Evolutionary conservation across 2,113 vertebrate genomes (phyloP), one percentile per base, ranked within the genome.

Genomic region (Ardeotis arabs): DNA sequence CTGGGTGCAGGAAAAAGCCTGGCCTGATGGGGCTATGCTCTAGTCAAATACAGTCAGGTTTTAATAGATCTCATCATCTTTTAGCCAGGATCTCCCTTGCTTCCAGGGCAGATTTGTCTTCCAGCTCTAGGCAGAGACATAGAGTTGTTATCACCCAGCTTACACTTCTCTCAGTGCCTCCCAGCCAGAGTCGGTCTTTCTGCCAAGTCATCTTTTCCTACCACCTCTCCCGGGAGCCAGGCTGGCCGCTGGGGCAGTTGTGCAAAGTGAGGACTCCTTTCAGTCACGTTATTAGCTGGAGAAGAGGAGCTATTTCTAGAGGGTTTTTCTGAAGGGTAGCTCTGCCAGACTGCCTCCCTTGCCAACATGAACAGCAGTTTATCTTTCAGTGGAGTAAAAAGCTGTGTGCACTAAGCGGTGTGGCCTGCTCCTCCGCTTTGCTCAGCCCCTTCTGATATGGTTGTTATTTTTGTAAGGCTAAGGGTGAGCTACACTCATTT

Each of bases 231-330:
- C 0, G 0, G 21, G 52, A 94, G 63, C 55, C 67, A 67, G 84
- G 66, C 74, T 0, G 12, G 66, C 64, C 14, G 9, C 64, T 79
- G 75, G 47, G 68, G 16, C 59, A 33, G 56, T 95, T 77, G 50
- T 56, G 63, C 79, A 72, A 74, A 68, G 66, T 35, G 68, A 81
- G 68, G 49, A 49, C 92, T 92, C 85, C 60, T 84, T 84, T 86
- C 92, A 70, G 16, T 76, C 74, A 47, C 12, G 2, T 81, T 60
- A 77, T 74, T 33, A 81, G 76, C 92, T 93, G 75, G 73, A 93
- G 78, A 70, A 86, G 83, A 52, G 47, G 25, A 93, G 64, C 83
- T 95, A 84, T 90, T 95, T 92, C 92, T 74, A 52, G 82, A 94
- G 59, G 75, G 12, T 12, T 83, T 86, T 92, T 92, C 85, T 80